Percentiles rank a stretch among this genome's conserved stretches.
Conservation (phyloP, 1,140 invertebrate genomes). For the Paracyclopina nana region DNA sequence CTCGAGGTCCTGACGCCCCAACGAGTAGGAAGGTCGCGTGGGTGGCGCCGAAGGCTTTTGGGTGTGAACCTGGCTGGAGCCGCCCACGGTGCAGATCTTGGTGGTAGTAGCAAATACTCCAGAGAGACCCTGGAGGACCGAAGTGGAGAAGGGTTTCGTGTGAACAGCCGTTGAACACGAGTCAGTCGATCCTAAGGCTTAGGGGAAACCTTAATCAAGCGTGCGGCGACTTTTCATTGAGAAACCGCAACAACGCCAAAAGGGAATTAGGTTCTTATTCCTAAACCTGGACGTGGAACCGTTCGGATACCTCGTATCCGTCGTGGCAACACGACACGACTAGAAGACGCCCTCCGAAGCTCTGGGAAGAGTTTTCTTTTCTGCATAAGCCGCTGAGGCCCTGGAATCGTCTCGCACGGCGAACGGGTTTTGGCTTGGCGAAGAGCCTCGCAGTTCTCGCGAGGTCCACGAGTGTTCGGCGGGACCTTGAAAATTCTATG, state of each 20-base stretch:
- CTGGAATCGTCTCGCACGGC: constrained; percentile 36
- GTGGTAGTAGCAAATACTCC: constrained; percentile 68
- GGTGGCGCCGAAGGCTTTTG: constrained; percentile 20
- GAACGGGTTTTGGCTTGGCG: constrained; percentile 14
- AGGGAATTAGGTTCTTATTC: constrained; percentile 50
- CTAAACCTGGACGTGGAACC: constrained; percentile 48
- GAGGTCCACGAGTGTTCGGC: constrained; percentile 26
- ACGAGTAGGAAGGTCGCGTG: constrained; percentile 13
- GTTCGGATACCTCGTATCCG: constrained; percentile 38
- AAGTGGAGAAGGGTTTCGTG: constrained; percentile 68
- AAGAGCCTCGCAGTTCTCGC: constrained; percentile 3
- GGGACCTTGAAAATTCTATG: constrained; percentile 54
- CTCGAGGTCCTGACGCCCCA: constrained; percentile 1
- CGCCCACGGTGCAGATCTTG: constrained; percentile 61
- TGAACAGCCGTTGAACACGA: constrained; percentile 72
- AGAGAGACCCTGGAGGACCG: constrained; percentile 58
- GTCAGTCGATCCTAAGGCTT: constrained; percentile 51
- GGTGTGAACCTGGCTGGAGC: constrained; percentile 54
- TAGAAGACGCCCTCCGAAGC: constrained; percentile 46
- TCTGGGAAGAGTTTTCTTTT: constrained; percentile 58
- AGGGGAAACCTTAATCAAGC: constrained; percentile 24
- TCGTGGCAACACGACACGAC: constrained; percentile 42
- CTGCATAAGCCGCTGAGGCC: constrained; percentile 43
- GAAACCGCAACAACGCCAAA: constrained; percentile 26
- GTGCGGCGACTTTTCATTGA: neutral